Evolutionary conservation across 2,888 invertebrate species (phyloP), one percentile per base, ranked within the genome.

Genomic region (Pollenia angustigena): DNA sequence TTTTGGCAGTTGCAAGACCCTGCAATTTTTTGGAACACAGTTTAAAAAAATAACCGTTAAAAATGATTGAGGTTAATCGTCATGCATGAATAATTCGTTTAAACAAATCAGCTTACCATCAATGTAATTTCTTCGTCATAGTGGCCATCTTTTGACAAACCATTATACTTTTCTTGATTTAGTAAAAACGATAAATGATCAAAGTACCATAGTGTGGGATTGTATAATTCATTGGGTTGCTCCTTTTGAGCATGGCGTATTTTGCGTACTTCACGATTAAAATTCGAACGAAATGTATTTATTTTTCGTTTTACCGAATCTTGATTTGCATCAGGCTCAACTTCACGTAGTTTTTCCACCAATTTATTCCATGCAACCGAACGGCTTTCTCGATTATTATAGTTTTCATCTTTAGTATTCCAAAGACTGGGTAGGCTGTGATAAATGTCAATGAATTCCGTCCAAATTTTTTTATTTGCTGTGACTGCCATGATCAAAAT

Each of bases 281-380:
- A 81, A 48, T 85, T 85, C 9, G 81, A 76, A 44, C 85, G 81
- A 58, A 81, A 81, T 46, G 85, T 85, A 40, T 85, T 85, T 52
- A 85, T 85, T 81, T 85, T 85, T 10, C 85, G 81, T 76, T 85
- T 85, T 0, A 76, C 85, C 7, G 76, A 66, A 32, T 71, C 76
- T 76, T 81, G 76, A 46, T 76, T 81, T 16, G 81, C 85, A 56
- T 76, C 71, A 52, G 85, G 81, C 48, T 85, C 85, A 32, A 81
- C 64, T 52, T 85, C 76, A 56, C 44, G 69, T n/a, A 85, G n/a
- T 71, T 85, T 85, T 18, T 64, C 12, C 18, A 85, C 85, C 18
- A 85, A 69, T 52, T 76, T 76, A n/a, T 72, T 66, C 71, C 71
- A 71, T 8, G 75, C 75, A 8, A 18, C 1, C 0, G 32, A 74